phyloP scores from a whole-genome alignment of 2,797 vertebrate species.

The Meriones psammophilus region DNA sequence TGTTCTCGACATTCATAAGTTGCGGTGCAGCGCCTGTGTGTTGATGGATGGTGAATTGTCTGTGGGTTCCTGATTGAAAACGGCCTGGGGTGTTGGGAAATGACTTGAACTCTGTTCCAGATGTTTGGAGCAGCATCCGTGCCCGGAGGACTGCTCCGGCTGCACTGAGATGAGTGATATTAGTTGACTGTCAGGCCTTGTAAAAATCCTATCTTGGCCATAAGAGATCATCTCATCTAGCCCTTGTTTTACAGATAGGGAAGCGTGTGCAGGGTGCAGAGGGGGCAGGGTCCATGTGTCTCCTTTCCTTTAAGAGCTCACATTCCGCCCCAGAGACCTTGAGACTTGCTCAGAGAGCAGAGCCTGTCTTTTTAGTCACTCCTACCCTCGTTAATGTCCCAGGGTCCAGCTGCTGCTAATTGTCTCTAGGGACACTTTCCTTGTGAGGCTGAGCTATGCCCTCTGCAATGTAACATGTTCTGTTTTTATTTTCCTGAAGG shows the following conservation, averaged over 20 bases:
- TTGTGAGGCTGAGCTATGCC: not conserved
- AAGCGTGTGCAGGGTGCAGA: not conserved
- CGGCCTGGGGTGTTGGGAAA: slow-evolving; percentile 51
- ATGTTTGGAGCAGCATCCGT: not conserved
- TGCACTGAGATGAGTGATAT: not conserved
- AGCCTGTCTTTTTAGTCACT: not conserved
- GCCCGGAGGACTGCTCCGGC: not conserved
- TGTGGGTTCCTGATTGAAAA: slow-evolving; percentile 9
- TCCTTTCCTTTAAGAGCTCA: not conserved
- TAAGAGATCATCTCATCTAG: not conserved
- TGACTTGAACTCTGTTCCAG: not conserved
- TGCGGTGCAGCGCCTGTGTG: not conserved
- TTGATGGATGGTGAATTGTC: slow-evolving; percentile 11
- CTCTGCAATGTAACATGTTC: not conserved
- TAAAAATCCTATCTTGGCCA: not conserved
- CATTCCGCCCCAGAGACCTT: not conserved
- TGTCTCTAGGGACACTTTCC: not conserved
- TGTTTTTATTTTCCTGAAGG: not conserved
- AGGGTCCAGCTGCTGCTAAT: not conserved
- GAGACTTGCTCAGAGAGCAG: not conserved
- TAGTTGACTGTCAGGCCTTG: slow-evolving; percentile 12
- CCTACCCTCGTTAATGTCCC: not conserved
- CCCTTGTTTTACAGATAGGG: slow-evolving; percentile 33
- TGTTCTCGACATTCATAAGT: not conserved
- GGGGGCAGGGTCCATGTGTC: not conserved